These are phyloP conservation scores for Drosophila sulfurigaster DNA, from an alignment of 1,140 invertebrate species.

Conservation along the genomic window DNA sequence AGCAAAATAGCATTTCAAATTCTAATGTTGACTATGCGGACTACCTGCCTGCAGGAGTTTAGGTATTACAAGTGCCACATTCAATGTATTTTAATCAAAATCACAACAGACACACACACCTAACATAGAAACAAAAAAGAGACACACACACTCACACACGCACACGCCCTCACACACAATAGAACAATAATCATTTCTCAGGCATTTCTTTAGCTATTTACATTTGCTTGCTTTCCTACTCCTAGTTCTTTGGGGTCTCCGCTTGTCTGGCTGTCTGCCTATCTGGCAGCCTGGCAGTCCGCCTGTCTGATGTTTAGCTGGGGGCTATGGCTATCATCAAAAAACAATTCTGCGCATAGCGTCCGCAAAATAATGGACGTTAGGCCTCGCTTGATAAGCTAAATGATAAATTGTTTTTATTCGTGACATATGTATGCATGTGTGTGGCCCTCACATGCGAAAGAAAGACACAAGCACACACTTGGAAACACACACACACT, in stretches of 20 bases:
- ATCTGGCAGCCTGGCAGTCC: slow-evolving; percentile 10
- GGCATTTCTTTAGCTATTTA: slow-evolving; percentile 68
- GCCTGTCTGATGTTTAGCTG: slow-evolving; percentile 11
- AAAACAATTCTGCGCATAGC: slow-evolving; percentile 80
- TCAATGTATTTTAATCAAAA: slow-evolving; percentile 52
- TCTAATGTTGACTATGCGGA: slow-evolving; percentile 14
- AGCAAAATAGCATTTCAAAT: slow-evolving; percentile 32
- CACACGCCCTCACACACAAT: slow-evolving; percentile 7
- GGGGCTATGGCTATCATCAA: slow-evolving; percentile 72
- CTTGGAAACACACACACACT: background rate
- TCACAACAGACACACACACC: slow-evolving; percentile 32
- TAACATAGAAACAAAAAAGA: no score
- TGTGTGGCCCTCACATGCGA: slow-evolving; percentile 38
- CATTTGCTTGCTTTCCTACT: slow-evolving; percentile 23
- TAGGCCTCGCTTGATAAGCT: slow-evolving; percentile 81
- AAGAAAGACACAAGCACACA: slow-evolving; percentile 24
- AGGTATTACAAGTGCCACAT: slow-evolving; percentile 8
- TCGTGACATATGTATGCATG: slow-evolving; percentile 75
- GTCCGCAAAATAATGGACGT: slow-evolving; percentile 82
- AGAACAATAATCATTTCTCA: slow-evolving; percentile 76
- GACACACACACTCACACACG: slow-evolving; percentile 1
- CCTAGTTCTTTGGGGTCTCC: background rate
- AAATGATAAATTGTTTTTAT: slow-evolving; percentile 83
- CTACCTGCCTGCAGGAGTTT: background rate
- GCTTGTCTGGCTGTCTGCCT: slow-evolving; percentile 7